Evolutionary conservation across 1,140 invertebrate genomes (phyloP).

Genomic region (Nebria ingens): DNA sequence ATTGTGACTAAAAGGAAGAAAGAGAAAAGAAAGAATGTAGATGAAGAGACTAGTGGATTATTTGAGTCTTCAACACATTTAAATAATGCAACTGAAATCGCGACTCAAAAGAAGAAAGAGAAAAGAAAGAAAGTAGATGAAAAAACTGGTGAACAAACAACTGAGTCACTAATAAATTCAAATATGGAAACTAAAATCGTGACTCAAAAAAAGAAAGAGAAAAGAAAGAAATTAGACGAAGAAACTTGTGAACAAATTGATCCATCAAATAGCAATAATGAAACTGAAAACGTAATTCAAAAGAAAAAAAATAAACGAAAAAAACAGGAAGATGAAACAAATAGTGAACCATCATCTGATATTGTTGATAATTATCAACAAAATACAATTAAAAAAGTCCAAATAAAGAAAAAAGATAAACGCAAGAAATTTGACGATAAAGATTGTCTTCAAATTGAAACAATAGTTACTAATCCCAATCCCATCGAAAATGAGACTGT

Average conservation of each 20-base stretch:
- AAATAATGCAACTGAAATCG: too few species aligned
- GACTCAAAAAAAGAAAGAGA: slow-evolving; percentile 1
- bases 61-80: not conserved
- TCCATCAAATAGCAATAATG: not conserved
- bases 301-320: slow-evolving; percentile 10
- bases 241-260: not conserved
- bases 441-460: too few species aligned
- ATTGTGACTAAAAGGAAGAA: slow-evolving; percentile 15
- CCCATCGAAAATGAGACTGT: too few species aligned
- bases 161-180: slow-evolving; percentile 1
- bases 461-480: too few species aligned
- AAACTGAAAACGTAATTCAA: slow-evolving; percentile 1
- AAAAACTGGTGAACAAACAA: not conserved
- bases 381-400: too few species aligned
- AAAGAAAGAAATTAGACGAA: slow-evolving; percentile 10
- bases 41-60: slow-evolving; percentile 10
- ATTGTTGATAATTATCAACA: too few species aligned
- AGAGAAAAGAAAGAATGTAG: slow-evolving; percentile 10
- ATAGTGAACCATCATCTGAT: not conserved
- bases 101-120: slow-evolving; percentile 15
- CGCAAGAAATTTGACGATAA: too few species aligned
- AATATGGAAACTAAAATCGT: not conserved
- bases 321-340: not conserved
- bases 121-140: slow-evolving; percentile 10
- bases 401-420: too few species aligned